Percentiles rank a stretch among this genome's conserved stretches.
These are phyloP conservation scores for Charanyca ferruginea DNA, from an alignment of 2,888 invertebrate genomes.

Conservation along the genomic window DNA sequence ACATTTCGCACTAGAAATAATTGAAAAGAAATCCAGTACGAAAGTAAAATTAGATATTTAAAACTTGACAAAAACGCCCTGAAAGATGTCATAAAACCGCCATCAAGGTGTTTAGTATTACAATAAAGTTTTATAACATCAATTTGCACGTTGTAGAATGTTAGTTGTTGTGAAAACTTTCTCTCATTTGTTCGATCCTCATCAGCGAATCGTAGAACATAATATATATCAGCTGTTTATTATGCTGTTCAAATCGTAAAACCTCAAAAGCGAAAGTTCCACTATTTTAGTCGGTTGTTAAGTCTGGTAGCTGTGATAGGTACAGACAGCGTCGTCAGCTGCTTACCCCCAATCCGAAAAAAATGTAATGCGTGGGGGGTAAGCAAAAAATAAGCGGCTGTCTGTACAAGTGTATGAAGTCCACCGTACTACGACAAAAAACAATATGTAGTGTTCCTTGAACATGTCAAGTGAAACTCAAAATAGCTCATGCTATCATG, in stretches of 20 bases:
- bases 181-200: neutral
- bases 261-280: constrained; percentile 30
- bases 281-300: neutral
- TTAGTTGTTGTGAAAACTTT: constrained; percentile 9
- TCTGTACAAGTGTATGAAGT: constrained; percentile 30
- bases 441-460: neutral
- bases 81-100: constrained; percentile 4
- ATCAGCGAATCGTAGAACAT: constrained; percentile 6
- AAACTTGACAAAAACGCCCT: constrained; percentile 6
- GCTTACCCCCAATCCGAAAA: too few relatives aligned
- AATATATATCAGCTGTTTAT: constrained; percentile 17
- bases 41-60: constrained; percentile 12
- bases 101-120: neutral
- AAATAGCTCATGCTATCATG: neutral
- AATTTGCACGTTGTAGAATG: neutral
- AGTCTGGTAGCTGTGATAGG: constrained; percentile 10
- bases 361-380: too few relatives aligned
- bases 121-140: neutral
- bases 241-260: constrained; percentile 26
- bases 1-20: constrained; percentile 21
- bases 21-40: constrained; percentile 26
- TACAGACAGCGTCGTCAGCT: too few relatives aligned
- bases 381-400: too few relatives aligned
- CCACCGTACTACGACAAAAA: constrained; percentile 4
- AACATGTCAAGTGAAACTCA: neutral